Evolutionary conservation across 2,113 vertebrate species (phyloP), one percentile per base, ranked within the genome.

Genomic region (Rhombomys opimus): DNA sequence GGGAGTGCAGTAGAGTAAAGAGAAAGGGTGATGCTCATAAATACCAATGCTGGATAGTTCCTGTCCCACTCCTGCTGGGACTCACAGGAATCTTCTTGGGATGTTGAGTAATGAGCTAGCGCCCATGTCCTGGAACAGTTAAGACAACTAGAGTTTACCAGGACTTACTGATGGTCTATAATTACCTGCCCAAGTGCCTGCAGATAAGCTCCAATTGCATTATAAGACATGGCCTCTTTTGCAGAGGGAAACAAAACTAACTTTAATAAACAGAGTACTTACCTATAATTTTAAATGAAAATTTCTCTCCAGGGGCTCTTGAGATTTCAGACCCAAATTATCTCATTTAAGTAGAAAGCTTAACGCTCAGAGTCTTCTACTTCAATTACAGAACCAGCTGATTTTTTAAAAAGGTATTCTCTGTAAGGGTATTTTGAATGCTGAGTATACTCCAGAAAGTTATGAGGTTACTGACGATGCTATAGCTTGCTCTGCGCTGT

Each of bases 341-440:
- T 78, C 67, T 91, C 80, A 89, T 81, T 81, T 63, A 87, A 73
- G 46, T 38, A 87, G 38, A 96, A 89, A 72, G 67, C 23, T 32
- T 73, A 85, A 92, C 54, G 95, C 52, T 91, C 68, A 95, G 27
- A 94, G 32, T 32, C n/a, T 27, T 91, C 46, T 93, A 87, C 20
- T 91, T 87, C 91, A 97, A 93, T 94, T 77, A 94, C 15, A 94
- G 59, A 94, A 94, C 77, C 20, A 84, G 52, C 52, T 86, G 61
- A 92, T 95, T 97, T 94, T 86, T 41, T 90, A 93, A 76, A 88
- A 87, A 94, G 87, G 82, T 94, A 90, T 91, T 89, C 67, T 32
- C 86, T 1, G 1, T 89, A 92, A 96, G 80, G 25, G 65, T 88
- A 94, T 96, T 94, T 0, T 94, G 57, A 95, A 95, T 89, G 81